These are phyloP conservation scores for Austrofundulus limnaeus DNA, from an alignment of 2,113 vertebrate genomes.

Conservation along the genomic window DNA sequence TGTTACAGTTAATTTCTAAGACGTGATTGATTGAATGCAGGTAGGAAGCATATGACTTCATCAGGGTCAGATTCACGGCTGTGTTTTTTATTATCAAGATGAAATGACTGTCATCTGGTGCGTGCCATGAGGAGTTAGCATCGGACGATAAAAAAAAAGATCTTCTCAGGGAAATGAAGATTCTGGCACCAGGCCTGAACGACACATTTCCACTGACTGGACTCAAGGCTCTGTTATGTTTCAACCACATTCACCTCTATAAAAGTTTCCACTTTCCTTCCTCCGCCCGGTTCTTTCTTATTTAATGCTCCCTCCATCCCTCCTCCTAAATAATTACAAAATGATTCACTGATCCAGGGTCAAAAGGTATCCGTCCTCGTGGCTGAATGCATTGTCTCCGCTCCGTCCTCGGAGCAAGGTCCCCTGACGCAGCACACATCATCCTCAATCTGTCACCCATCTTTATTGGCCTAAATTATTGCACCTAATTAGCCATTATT, in stretches of 20 bases:
- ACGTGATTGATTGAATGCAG: slow-evolving; percentile 23
- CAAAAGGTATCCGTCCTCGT: slow-evolving; percentile 74
- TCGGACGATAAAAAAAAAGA: slow-evolving; percentile 64
- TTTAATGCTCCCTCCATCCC: slow-evolving; percentile 39
- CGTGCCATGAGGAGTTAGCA: slow-evolving; percentile 33
- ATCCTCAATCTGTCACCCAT: slow-evolving; percentile 62
- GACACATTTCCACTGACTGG: slow-evolving; percentile 81
- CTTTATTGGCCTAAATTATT: slow-evolving; percentile 72
- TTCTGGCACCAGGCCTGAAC: slow-evolving; percentile 60
- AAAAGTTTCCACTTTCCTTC: slow-evolving; percentile 42
- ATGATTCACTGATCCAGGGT: slow-evolving; percentile 85
- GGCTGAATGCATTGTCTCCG: slow-evolving; percentile 83
- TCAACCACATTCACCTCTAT: background rate
- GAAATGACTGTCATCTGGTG: slow-evolving; percentile 41
- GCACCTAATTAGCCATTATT: slow-evolving; percentile 67
- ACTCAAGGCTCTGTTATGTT: background rate
- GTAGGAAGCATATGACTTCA: slow-evolving; percentile 51
- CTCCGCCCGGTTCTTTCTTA: slow-evolving; percentile 75
- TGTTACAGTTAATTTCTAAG: too few relatives aligned
- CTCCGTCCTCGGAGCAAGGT: slow-evolving; percentile 65
- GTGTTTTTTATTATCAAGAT: slow-evolving; percentile 28
- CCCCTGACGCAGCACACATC: slow-evolving; percentile 76
- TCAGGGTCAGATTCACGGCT: slow-evolving; percentile 45
- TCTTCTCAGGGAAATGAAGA: slow-evolving; percentile 57
- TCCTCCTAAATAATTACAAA: slow-evolving; percentile 70